These are phyloP conservation scores for Heliocidaris erythrogramma DNA, from an alignment of 35 echinoderm and acorn worm species.

Conservation along the genomic window DNA sequence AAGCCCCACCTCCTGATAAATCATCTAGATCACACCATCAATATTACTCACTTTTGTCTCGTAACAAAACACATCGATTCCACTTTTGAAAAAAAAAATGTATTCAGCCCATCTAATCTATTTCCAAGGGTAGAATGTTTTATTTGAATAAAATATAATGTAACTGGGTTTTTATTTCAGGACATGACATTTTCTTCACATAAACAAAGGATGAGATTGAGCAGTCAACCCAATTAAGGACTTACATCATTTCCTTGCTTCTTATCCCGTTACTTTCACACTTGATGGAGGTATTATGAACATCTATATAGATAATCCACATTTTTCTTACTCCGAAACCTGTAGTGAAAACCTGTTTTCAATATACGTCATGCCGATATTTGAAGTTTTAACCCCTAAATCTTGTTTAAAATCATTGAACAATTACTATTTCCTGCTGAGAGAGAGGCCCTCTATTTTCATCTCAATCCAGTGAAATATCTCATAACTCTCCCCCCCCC, in stretches of 20 bases:
- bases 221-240: neutral
- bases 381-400: neutral
- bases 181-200: neutral
- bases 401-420: neutral
- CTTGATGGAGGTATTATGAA: neutral
- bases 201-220: neutral
- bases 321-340: neutral
- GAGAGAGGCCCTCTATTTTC: neutral
- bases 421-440: neutral
- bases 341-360: neutral
- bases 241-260: neutral
- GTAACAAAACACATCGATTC: neutral
- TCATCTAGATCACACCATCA: neutral
- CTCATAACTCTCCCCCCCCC: neutral
- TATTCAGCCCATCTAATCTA: neutral
- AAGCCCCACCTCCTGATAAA: neutral
- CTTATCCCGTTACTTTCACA: neutral
- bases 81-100: neutral
- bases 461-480: neutral
- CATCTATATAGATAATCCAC: neutral
- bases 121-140: neutral
- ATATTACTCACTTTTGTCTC: neutral
- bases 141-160: neutral
- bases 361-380: neutral
- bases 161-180: neutral